Conservation (phyloP, 37 sponge, comb jelly and placozoan genomes). For the Chondrosia reniformis region DNA sequence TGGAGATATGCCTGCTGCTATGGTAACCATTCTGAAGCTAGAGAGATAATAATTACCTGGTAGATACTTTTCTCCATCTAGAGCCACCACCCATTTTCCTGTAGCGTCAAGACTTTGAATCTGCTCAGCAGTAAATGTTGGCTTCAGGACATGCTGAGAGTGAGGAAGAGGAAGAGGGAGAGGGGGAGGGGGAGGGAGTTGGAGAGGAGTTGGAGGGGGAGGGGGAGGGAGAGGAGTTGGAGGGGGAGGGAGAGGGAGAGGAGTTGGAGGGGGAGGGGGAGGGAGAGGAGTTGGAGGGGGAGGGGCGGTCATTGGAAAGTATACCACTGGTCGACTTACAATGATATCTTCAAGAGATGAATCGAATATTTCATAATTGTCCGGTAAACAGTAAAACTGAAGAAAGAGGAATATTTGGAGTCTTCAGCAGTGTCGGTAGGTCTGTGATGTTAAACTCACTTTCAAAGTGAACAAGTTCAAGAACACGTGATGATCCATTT, state of each 20-base stretch:
- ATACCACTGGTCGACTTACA: slow-evolving; percentile 36
- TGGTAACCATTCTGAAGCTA: background rate
- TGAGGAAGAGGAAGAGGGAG: background rate
- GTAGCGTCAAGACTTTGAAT: slow-evolving; percentile 47
- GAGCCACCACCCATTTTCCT: slow-evolving; percentile 66
- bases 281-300: too few species aligned
- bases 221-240: too few species aligned
- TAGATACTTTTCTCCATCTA: slow-evolving; percentile 91
- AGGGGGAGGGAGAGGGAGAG: too few species aligned
- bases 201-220: too few species aligned
- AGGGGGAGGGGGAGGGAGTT: background rate
- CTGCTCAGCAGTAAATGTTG: slow-evolving; percentile 75
- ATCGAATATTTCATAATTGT: slow-evolving; percentile 97
- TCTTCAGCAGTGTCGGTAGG: background rate
- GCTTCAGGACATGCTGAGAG: slow-evolving; percentile 75
- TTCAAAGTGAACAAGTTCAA: slow-evolving; percentile 80
- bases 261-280: too few species aligned
- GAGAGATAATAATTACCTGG: slow-evolving; percentile 49
- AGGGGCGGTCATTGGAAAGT: background rate
- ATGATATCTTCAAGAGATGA: slow-evolving; percentile 96
- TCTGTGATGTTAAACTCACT: background rate
- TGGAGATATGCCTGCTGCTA: background rate
- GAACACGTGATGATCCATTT: slow-evolving; percentile 83
- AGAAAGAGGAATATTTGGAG: slow-evolving; percentile 1
- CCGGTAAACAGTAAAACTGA: slow-evolving; percentile 82